Conservation (phyloP, 2,888 invertebrate species). For the Agrotis segetum region DNA sequence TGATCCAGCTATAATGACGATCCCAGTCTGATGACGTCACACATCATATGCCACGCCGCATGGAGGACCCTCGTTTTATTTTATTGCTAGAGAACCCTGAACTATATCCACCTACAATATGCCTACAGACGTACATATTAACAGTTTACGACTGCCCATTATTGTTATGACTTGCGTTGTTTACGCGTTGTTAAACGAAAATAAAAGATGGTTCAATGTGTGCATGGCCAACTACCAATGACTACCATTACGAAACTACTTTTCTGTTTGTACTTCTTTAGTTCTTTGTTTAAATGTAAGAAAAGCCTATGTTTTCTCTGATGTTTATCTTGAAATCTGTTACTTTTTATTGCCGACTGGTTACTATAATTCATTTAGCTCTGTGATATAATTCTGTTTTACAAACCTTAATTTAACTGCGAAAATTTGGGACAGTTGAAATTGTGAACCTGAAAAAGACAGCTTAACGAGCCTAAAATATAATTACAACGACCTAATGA, state of each 20-base stretch:
- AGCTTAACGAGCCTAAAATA: conserved; percentile 33
- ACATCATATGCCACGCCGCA: conserved; percentile 62
- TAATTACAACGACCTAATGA: conserved; percentile 50
- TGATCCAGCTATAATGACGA: conserved; percentile 65
- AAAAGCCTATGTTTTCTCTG: conserved; percentile 5
- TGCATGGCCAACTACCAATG: conserved; percentile 2
- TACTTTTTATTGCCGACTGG: not conserved
- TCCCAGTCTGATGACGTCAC: conserved; percentile 74
- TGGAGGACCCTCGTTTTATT: conserved; percentile 76
- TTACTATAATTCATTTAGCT: not conserved
- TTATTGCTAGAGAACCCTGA: conserved; percentile 73
- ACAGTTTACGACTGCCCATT: conserved; percentile 59
- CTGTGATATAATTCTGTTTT: not conserved
- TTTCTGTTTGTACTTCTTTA: conserved; percentile 1
- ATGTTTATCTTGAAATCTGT: not conserved
- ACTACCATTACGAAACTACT: not conserved
- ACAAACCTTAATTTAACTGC: not conserved
- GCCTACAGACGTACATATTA: conserved; percentile 58
- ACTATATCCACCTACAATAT: conserved; percentile 53
- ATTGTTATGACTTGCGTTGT: conserved; percentile 64
- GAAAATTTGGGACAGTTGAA: conserved; percentile 21
- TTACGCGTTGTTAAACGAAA: conserved; percentile 54
- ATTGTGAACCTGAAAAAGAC: conserved; percentile 32
- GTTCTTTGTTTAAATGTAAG: conserved; percentile 1
- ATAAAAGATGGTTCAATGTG: conserved; percentile 27